phyloP scores from a whole-genome alignment of 2,797 vertebrate species.

The Toxotes lorentzi region DNA sequence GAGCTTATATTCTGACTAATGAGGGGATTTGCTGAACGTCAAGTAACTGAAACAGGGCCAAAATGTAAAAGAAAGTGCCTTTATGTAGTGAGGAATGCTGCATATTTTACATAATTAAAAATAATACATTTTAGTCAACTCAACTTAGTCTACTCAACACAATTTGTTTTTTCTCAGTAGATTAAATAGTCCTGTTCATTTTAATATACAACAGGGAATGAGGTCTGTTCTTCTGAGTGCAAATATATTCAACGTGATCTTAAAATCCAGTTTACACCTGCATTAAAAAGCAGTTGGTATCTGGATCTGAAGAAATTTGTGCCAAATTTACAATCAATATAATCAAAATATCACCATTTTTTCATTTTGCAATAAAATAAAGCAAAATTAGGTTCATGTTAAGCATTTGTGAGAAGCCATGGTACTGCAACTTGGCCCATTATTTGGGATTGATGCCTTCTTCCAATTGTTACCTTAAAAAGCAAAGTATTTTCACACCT shows the following conservation, averaged over 20 bases:
- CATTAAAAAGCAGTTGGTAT: not conserved
- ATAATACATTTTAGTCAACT: not conserved
- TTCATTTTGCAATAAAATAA: not conserved
- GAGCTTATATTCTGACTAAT: constrained; percentile 60
- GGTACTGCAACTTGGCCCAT: not conserved
- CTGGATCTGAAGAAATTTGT: not conserved
- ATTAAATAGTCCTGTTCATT: not conserved
- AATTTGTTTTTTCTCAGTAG: not conserved
- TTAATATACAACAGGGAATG: not conserved
- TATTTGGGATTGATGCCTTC: not conserved
- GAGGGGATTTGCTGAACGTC: constrained; percentile 60
- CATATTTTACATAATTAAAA: constrained; percentile 3
- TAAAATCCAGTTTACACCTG: not conserved
- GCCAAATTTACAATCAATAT: not conserved
- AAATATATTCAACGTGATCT: not conserved
- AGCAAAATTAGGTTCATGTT: not conserved
- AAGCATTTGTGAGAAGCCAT: not conserved
- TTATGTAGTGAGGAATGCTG: constrained; percentile 1
- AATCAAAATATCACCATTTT: no score
- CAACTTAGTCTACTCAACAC: not conserved
- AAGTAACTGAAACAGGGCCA: constrained; percentile 53
- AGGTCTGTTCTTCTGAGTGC: not conserved
- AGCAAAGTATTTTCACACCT: not conserved
- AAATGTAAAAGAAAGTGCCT: constrained; percentile 35
- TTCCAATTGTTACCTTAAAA: not conserved